These are phyloP conservation scores for Astropecten irregularis DNA, from an alignment of 53 echinoderm and acorn worm species.

Conservation along the genomic window DNA sequence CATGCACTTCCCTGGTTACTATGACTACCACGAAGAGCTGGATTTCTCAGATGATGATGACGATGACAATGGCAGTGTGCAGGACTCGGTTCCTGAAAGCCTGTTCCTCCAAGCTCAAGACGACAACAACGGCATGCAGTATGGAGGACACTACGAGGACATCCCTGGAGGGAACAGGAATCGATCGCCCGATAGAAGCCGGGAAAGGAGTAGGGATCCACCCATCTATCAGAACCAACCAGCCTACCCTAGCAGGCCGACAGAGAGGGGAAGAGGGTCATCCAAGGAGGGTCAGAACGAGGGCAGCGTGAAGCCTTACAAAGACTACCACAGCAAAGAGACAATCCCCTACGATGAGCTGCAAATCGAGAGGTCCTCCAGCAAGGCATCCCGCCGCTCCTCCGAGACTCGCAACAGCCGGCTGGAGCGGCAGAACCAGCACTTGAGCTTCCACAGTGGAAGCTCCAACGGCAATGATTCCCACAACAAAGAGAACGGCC, in stretches of 20 bases:
- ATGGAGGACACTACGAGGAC: slow-evolving; percentile 41
- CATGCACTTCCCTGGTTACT: slow-evolving; percentile 48
- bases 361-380: not conserved
- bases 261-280: slow-evolving; percentile 33
- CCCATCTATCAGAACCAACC: slow-evolving; percentile 16
- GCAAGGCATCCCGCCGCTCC: slow-evolving; percentile 1
- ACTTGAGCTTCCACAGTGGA: slow-evolving; percentile 35
- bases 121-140: not conserved
- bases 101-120: slow-evolving; percentile 6
- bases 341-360: slow-evolving; percentile 22
- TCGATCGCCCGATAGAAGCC: slow-evolving; percentile 3
- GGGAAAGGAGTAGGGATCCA: not conserved
- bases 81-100: slow-evolving; percentile 45
- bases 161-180: slow-evolving; percentile 24
- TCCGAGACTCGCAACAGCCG: slow-evolving; percentile 31
- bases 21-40: slow-evolving; percentile 59
- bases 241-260: slow-evolving; percentile 9
- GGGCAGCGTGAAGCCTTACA: not conserved
- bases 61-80: slow-evolving; percentile 43
- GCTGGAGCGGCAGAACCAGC: slow-evolving; percentile 34
- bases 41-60: slow-evolving; percentile 63
- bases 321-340: slow-evolving; percentile 31
- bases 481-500: not conserved
- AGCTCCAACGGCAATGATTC: slow-evolving; percentile 11
- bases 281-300: slow-evolving; percentile 27